phyloP scores from a whole-genome alignment of 2,113 vertebrate genomes.

The Myodes glareolus region DNA sequence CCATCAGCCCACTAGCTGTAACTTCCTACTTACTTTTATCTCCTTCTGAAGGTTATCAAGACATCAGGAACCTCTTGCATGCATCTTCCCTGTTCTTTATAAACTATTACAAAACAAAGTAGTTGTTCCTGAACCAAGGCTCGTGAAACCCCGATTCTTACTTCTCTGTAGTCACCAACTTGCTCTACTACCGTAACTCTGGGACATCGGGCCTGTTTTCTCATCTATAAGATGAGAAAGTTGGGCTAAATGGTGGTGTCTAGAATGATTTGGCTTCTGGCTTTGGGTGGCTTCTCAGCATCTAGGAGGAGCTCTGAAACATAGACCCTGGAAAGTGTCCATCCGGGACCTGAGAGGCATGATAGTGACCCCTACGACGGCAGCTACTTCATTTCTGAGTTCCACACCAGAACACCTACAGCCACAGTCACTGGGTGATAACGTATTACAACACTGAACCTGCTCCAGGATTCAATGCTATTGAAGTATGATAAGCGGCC shows the following conservation, averaged over 20 bases:
- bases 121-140: not conserved
- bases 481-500: not conserved
- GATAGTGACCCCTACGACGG: not conserved
- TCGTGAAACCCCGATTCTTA: not conserved
- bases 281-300: not conserved
- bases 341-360: not conserved
- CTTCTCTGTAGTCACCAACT: not conserved
- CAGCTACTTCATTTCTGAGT: not conserved
- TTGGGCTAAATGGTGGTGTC: not conserved
- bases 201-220: not conserved
- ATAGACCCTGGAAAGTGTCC: not conserved
- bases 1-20: too few species aligned
- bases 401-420: not conserved
- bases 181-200: not conserved
- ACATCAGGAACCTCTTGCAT: not conserved
- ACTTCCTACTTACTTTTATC: not conserved
- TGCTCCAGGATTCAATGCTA: not conserved
- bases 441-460: not conserved
- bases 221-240: conserved; percentile 4
- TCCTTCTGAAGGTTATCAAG: not conserved
- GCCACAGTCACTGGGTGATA: not conserved
- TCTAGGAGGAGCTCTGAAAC: not conserved
- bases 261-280: not conserved
- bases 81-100: not conserved
- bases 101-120: not conserved